Evolutionary conservation across 2,113 vertebrate species (phyloP).

Genomic region (Pyrgilauda ruficollis): DNA sequence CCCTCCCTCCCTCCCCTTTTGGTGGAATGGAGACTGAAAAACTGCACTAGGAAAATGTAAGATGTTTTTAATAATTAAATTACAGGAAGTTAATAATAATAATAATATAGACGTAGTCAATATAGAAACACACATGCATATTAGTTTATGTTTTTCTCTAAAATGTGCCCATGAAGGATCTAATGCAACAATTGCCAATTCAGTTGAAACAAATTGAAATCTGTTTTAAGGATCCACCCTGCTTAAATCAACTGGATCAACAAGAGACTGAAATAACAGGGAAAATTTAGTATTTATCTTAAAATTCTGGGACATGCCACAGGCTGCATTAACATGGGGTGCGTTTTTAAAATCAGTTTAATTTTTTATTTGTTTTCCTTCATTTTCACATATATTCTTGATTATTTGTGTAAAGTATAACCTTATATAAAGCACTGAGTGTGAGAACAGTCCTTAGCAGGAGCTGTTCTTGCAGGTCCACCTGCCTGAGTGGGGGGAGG

Average conservation of each 20-base stretch:
- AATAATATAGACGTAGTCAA: neutral
- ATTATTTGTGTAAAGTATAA: neutral
- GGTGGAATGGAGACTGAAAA: neutral
- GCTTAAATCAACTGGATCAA: neutral
- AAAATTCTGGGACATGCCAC: neutral
- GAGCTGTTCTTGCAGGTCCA: neutral
- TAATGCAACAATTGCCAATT: neutral
- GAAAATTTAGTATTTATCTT: neutral
- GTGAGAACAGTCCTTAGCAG: neutral
- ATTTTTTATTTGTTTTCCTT: neutral
- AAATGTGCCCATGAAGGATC: neutral
- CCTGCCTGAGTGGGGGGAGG: accelerated
- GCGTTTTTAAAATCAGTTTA: neutral
- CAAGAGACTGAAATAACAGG: neutral
- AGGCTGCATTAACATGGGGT: neutral
- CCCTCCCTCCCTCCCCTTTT: accelerated
- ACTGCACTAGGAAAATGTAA: neutral
- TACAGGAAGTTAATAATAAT: neutral
- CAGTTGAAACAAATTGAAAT: neutral
- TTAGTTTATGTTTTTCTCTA: neutral
- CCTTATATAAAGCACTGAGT: neutral
- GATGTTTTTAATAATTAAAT: neutral
- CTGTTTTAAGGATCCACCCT: neutral
- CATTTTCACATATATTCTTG: neutral
- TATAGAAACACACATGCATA: neutral